Base-by-base conservation (phyloP, 2,888 invertebrate species). In the Drosophila emarginata region DNA sequence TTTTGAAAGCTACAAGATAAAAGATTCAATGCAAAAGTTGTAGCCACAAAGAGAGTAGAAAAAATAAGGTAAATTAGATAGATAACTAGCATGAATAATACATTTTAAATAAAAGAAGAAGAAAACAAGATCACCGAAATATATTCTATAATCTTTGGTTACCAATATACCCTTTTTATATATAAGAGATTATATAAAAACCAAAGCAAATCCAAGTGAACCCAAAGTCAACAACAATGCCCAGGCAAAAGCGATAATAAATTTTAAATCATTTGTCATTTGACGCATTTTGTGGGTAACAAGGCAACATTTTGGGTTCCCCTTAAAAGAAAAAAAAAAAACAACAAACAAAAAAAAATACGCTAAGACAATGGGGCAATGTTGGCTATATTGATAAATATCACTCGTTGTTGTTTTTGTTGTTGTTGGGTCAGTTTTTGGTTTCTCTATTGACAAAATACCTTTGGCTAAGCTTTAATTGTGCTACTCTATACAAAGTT, bases 221-320 rank as follows among this genome's bases (percentile, higher is more conserved):
- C 21, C 21, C 28, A 14, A 45, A 45, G 3, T 18, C 21, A 45
- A 45, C 45, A 53, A 18, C 72, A 54, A 36, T 39, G 61, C 63
- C 26, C 51, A 61, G 26, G 54, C 51, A 26, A n/a, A 12, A 56
- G 61, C 53, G 77, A 79, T 85, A 81, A 83, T 82, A 86, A 82
- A 87, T 85, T 87, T 87, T 66, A 78, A 87, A 80, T 85, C 86
- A 85, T 85, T 85, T 85, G 87, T 87, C 88, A 87, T 87, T 87
- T 82, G 83, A 83, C 86, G 88, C 80, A 85, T 80, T 85, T 85
- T 56, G 85, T 18, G 85, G 85, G 70, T 87, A 87, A 88, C 85
- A 87, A 87, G 82, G 78, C 63, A 72, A 58, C 76, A 53, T 72
- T 63, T 26, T 56, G 72, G 61, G 61, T 57, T 63, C 59, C 70